These are phyloP conservation scores for Sitophilus oryzae DNA, from an alignment of 1,140 invertebrate species.

Conservation along the genomic window DNA sequence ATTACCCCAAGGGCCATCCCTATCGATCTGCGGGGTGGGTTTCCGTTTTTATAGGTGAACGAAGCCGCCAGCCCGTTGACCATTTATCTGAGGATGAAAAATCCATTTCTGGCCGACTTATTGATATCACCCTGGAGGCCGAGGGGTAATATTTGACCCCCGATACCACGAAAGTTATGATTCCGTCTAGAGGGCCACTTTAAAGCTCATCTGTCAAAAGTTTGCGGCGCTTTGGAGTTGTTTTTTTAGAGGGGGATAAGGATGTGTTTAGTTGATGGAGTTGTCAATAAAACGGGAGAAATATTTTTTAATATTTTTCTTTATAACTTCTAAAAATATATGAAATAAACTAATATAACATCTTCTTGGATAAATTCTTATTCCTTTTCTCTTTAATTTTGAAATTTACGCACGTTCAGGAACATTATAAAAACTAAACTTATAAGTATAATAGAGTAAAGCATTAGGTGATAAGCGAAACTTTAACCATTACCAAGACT, in stretches of 20 bases:
- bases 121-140: constrained; percentile 42
- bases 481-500: no score
- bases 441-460: no score
- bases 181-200: constrained; percentile 33
- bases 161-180: constrained; percentile 40
- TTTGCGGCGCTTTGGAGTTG: constrained; percentile 8
- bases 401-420: no score
- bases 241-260: not conserved
- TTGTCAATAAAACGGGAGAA: no score
- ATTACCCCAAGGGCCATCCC: not conserved
- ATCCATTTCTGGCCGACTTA: constrained; percentile 45
- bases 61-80: constrained; percentile 32
- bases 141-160: constrained; percentile 34
- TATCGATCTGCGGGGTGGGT: not conserved
- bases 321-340: no score
- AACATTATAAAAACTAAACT: no score
- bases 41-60: constrained; percentile 21
- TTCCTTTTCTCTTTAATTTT: no score
- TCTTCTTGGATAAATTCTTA: no score
- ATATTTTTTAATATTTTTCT: no score
- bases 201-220: constrained; percentile 40
- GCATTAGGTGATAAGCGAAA: no score
- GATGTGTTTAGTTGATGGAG: not conserved
- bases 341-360: no score
- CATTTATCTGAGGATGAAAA: constrained; percentile 44